Base-by-base conservation (phyloP, 2,797 vertebrate genomes). In the Enteromius unitaeniatus region DNA sequence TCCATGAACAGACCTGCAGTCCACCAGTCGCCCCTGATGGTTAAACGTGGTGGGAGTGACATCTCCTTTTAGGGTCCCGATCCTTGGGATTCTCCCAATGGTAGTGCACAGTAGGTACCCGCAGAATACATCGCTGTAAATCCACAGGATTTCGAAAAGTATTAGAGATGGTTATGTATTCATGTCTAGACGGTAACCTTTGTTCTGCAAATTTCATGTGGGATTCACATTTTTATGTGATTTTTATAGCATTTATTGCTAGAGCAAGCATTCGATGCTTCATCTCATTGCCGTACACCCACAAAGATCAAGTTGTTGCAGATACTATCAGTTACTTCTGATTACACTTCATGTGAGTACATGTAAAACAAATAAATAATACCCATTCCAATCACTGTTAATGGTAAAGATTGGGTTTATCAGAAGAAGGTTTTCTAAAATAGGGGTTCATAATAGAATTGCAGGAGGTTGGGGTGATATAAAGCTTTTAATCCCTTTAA, bases 31-130 rank as follows among this genome's bases (percentile, higher is more conserved):
- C 79, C 96, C 96, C 92, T 97, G 96, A 88, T 97, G 95, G 89
- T 96, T 96, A 90, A 97, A 96, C 62, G 96, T 96, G 79, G 95
- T 96, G 78, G 96, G 96, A 55, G 95, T 96, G 89, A 96, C 93
- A 91, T 97, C 96, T 85, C 96, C 96, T 86, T 96, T 95, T 91
- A 97, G 93, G 15, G 95, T 94, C 83, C 96, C 96, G 68, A 97
- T 95, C 75, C 95, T 94, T 13, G 96, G 96, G 80, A 91, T 93
- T 88, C 90, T 95, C 65, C 95, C 95, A 67, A 96, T 94, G 88
- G 96, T 96, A 89, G 95, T 93, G 86, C 96, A 97, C 77, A 97
- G 95, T 84, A 97, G 93, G 92, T 96, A 96, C 74, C 96, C 96
- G 88, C 96, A 97, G 91, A 97, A 96, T 73, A 97, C 96, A 76